Evolutionary conservation across 53 echinoderm and acorn worm species (phyloP).

Genomic region (Mesocentrotus franciscanus): DNA sequence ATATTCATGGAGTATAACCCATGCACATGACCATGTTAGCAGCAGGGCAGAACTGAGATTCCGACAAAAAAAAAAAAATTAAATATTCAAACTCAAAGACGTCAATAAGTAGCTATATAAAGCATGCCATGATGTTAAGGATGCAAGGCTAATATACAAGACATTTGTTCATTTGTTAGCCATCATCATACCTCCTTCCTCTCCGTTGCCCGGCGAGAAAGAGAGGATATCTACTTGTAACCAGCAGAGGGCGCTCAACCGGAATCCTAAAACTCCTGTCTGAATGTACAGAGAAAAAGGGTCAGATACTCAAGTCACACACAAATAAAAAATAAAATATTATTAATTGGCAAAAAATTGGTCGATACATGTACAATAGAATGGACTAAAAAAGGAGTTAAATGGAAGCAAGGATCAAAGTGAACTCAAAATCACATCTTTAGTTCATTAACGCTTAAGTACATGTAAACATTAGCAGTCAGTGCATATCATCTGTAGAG

Average conservation of each 20-base stretch:
- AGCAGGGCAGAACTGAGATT: constrained; percentile 36
- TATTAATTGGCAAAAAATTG: not conserved
- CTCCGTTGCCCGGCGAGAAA: constrained; percentile 67
- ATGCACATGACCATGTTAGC: constrained; percentile 29
- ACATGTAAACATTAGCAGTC: not conserved
- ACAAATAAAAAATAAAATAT: not conserved
- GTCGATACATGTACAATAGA: not conserved
- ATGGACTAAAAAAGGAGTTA: not conserved
- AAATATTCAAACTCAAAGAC: not conserved
- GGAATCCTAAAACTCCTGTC: constrained; percentile 60
- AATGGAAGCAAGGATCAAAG: not conserved
- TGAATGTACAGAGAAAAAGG: constrained; percentile 43
- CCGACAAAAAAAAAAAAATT: not conserved
- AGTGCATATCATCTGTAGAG: not conserved
- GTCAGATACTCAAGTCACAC: not conserved
- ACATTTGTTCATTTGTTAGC: constrained; percentile 28
- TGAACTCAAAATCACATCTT: not conserved
- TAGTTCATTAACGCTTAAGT: not conserved
- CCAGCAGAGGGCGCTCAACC: constrained; percentile 53
- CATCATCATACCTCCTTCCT: constrained; percentile 58
- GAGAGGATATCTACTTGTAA: constrained; percentile 43
- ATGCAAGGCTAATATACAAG: constrained; percentile 36
- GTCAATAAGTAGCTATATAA: not conserved
- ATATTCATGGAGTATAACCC: not conserved
- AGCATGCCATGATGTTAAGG: constrained; percentile 55